These are phyloP conservation scores for Chionomys nivalis DNA, from an alignment of 2,113 vertebrate genomes.

Conservation along the genomic window DNA sequence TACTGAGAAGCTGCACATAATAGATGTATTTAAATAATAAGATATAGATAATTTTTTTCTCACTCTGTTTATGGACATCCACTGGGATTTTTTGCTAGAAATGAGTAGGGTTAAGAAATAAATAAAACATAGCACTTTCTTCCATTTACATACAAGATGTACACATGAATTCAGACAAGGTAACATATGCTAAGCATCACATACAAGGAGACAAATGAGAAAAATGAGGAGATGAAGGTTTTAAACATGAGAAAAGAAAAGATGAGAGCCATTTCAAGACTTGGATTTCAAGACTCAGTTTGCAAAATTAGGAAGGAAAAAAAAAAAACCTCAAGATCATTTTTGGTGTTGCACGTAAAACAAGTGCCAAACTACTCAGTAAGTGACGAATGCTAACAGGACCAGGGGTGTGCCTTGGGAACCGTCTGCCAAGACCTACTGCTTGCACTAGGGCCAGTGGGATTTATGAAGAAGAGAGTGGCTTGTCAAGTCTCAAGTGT, in stretches of 20 bases:
- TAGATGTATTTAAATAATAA: not conserved
- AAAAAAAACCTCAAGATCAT: not conserved
- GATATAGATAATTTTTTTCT: not conserved
- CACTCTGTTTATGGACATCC: not conserved
- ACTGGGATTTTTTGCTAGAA: not conserved
- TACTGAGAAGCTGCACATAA: not conserved
- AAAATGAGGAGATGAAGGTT: not conserved
- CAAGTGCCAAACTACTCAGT: constrained; percentile 19
- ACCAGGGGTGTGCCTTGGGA: not conserved
- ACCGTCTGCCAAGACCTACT: not conserved
- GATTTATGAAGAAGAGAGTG: not conserved
- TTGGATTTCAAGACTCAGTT: constrained; percentile 55
- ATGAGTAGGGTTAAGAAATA: not conserved
- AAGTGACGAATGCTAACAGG: not conserved
- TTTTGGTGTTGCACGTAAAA: constrained; percentile 25
- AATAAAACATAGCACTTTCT: not conserved
- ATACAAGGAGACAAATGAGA: not conserved
- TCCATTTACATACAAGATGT: not conserved
- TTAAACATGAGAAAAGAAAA: not conserved
- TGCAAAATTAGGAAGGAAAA: not conserved
- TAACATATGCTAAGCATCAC: not conserved
- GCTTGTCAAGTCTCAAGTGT: not conserved
- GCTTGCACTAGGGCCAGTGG: not conserved
- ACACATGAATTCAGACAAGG: not conserved
- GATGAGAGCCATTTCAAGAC: constrained; percentile 36